Evolutionary conservation across 2,888 invertebrate genomes (phyloP).

Genomic region (Perdita meconis): DNA sequence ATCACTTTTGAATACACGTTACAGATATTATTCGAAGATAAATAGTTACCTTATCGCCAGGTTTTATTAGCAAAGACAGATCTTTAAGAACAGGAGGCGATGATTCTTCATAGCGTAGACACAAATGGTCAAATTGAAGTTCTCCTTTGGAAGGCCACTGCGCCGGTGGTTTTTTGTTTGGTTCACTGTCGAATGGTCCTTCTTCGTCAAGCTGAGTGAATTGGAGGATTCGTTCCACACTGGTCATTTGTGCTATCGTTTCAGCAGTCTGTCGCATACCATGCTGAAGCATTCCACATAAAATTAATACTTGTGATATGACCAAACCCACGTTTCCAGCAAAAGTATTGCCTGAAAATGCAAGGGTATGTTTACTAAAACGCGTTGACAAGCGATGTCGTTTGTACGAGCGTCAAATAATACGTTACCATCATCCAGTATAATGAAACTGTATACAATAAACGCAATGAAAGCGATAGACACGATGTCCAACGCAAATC

Average conservation of each 20-base stretch:
- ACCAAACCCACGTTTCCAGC: slow-evolving; percentile 90
- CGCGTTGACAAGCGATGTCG: background rate
- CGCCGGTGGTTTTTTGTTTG: slow-evolving; percentile 85
- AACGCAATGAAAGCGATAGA: slow-evolving; percentile 87
- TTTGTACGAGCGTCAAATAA: background rate
- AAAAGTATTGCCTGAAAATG: slow-evolving; percentile 80
- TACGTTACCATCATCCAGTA: slow-evolving; percentile 86
- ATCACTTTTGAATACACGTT: too few relatives aligned
- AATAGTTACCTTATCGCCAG: slow-evolving; percentile 88
- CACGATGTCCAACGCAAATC: slow-evolving; percentile 88
- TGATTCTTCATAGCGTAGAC: slow-evolving; percentile 87
- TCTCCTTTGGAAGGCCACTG: slow-evolving; percentile 90
- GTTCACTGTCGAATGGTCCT: slow-evolving; percentile 87
- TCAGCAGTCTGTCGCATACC: slow-evolving; percentile 93
- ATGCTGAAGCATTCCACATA: slow-evolving; percentile 93
- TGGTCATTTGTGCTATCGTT: slow-evolving; percentile 91
- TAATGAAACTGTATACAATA: slow-evolving; percentile 88
- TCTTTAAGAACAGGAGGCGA: slow-evolving; percentile 90
- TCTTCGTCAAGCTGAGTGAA: slow-evolving; percentile 91
- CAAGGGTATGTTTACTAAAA: background rate
- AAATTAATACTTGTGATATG: slow-evolving; percentile 89
- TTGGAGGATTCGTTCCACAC: slow-evolving; percentile 92
- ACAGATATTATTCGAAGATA: background rate
- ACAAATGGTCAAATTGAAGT: slow-evolving; percentile 87
- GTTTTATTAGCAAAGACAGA: slow-evolving; percentile 88